A percentile compares a stretch with the other conserved stretches of the same genome.
These are phyloP conservation scores for Chymomyza fuscimana DNA, from an alignment of 2,888 invertebrate species.

Conservation along the genomic window DNA sequence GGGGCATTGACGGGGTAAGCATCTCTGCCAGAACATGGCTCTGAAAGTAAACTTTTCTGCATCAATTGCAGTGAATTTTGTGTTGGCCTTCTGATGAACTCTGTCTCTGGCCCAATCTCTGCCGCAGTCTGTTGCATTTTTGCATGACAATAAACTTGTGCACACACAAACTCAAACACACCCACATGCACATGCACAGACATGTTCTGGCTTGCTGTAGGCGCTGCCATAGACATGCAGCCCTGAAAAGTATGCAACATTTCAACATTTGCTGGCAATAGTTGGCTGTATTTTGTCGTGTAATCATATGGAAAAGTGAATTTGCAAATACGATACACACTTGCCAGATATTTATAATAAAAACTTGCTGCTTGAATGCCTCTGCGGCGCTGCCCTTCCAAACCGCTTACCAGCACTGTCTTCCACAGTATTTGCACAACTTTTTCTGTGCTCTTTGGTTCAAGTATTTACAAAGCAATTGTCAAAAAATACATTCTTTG, in stretches of 20 bases:
- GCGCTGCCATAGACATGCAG: neutral
- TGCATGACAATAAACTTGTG: slow-evolving; percentile 50
- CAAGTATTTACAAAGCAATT: slow-evolving; percentile 57
- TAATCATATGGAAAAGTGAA: slow-evolving; percentile 75
- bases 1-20: too few species aligned
- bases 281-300: slow-evolving; percentile 67
- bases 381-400: slow-evolving; percentile 25
- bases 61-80: slow-evolving; percentile 50
- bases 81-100: slow-evolving; percentile 18
- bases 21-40: slow-evolving; percentile 7
- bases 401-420: slow-evolving; percentile 12
- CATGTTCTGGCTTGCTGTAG: neutral
- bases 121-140: slow-evolving; percentile 20
- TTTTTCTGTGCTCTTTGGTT: slow-evolving; percentile 35
- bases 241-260: slow-evolving; percentile 18
- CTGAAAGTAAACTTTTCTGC: slow-evolving; percentile 66
- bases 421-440: slow-evolving; percentile 25
- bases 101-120: slow-evolving; percentile 27
- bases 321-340: slow-evolving; percentile 61
- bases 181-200: slow-evolving; percentile 15
- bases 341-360: slow-evolving; percentile 33
- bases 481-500: slow-evolving; percentile 45
- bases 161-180: slow-evolving; percentile 38
- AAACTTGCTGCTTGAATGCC: slow-evolving; percentile 35
- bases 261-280: slow-evolving; percentile 53